Evolutionary conservation across 2,888 invertebrate species (phyloP), one percentile per base, ranked within the genome.

Genomic region (Dolichopus griseipennis): DNA sequence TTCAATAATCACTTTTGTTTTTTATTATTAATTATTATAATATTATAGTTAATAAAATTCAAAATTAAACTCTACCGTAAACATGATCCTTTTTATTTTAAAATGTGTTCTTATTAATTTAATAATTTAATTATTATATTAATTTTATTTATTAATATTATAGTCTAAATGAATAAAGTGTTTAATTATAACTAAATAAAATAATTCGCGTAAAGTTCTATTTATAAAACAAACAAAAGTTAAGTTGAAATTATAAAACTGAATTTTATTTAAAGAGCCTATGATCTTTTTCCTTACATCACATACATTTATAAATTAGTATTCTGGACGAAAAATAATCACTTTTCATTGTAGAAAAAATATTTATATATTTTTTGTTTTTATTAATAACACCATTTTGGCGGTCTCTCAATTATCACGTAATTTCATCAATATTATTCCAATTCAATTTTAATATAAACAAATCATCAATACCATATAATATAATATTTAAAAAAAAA

Each of bases 391-490:
- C 7, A 15, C 21, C 22, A 33, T 66, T 69, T 69, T 68, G 69
- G 66, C 70, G 65, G 68, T 64, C 70, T 67, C 68, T 70, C 70
- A 69, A 68, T 65, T 69, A 68, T 70, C 70, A 70, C 70, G 70
- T 70, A 70, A 67, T 68, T 64, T 65, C 61, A 68, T 65, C 65
- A 61, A n/a, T 52, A 52, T 27, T 27, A 27, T 15, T 52, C n/a
- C 63, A 22, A 27, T 63, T 18, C 12, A 22, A 62, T 61, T n/a
- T n/a, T n/a, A n/a, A n/a, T n/a, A n/a, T n/a, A n/a, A n/a, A n/a
- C n/a, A n/a, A n/a, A n/a, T n/a, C n/a, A n/a, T 27, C 27, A 27
- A 27, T 62, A 22, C 10, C 12, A 63, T 63, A 63, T 10, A 21
- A 21, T 61, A 10, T 61, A 61, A 61, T 61, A 61, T 12, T 20